Evolutionary conservation across 2,113 vertebrate species (phyloP).

Genomic region (Odobenus rosmarus): DNA sequence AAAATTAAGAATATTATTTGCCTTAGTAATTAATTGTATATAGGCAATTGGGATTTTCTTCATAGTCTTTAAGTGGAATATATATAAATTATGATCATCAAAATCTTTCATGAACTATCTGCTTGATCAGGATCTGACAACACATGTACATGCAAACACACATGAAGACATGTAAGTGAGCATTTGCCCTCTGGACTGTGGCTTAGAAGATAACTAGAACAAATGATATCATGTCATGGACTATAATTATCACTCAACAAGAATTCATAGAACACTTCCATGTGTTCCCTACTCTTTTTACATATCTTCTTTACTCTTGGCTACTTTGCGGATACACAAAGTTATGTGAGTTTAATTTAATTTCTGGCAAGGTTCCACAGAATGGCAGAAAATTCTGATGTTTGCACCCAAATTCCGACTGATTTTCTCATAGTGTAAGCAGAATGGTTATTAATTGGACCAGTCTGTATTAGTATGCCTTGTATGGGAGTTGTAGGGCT

Average conservation of each 20-base stretch:
- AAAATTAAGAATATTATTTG: not conserved
- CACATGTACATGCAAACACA: accelerated
- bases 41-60: not conserved
- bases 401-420: not conserved
- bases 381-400: not conserved
- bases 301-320: not conserved
- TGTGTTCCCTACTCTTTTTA: not conserved
- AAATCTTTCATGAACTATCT: not conserved
- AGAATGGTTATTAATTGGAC: not conserved
- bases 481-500: not conserved
- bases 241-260: not conserved
- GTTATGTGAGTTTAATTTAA: not conserved
- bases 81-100: not conserved
- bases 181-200: too few relatives aligned
- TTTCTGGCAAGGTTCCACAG: not conserved
- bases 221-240: not conserved
- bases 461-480: not conserved
- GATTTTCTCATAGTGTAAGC: not conserved
- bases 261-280: not conserved
- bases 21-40: not conserved
- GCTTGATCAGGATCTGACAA: not conserved
- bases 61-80: not conserved
- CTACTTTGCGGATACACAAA: not conserved
- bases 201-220: not conserved
- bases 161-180: not conserved